Base-by-base conservation (phyloP, 2,797 vertebrate genomes). In the Xenentodon cancila region DNA sequence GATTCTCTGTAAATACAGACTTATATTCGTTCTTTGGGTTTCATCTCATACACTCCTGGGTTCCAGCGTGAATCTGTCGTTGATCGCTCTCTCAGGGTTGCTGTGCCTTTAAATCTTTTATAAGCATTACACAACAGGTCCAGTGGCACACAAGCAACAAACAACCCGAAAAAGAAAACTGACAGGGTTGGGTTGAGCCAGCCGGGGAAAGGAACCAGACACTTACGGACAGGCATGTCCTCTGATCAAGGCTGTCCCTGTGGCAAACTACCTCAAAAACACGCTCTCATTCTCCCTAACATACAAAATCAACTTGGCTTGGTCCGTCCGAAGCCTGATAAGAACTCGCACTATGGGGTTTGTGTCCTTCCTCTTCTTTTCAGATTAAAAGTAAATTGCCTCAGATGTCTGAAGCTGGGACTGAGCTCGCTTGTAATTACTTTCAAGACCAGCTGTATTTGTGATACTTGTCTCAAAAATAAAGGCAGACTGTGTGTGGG, bases 71-170 rank as follows among this genome's bases (percentile, higher is more conserved):
- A 66, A 60, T 73, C 13, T 43, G 63, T 59, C 21, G 42, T 57
- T 75, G 71, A 62, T 54, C 40, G 8, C 59, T 57, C 66, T 77
- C 66, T 32, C 49, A 84, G 80, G 69, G 79, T 73, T 81, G 73
- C 86, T 91, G 89, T 82, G 85, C 85, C 87, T 92, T 93, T 92
- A 92, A 94, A 91, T 91, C 87, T 90, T 92, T 91, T 85, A 88
- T 92, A 91, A 90, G 89, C 73, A 50, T 94, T 93, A 90, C 92
- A 92, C 91, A 93, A 93, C 89, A 85, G 85, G 81, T 89, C 77
- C 66, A 84, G 82, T 85, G 75, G 81, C 84, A 82, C 86, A 84
- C 83, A 88, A 84, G 81, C 82, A 86, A 85, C 90, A 92, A 91
- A 87, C 91, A 91, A 84, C 79, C 77, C 68, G 68, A 80, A 80